Percentiles rank a stretch among this genome's conserved stretches.
Conservation (phyloP, 2,888 invertebrate genomes). For the Platypus cylindrus region DNA sequence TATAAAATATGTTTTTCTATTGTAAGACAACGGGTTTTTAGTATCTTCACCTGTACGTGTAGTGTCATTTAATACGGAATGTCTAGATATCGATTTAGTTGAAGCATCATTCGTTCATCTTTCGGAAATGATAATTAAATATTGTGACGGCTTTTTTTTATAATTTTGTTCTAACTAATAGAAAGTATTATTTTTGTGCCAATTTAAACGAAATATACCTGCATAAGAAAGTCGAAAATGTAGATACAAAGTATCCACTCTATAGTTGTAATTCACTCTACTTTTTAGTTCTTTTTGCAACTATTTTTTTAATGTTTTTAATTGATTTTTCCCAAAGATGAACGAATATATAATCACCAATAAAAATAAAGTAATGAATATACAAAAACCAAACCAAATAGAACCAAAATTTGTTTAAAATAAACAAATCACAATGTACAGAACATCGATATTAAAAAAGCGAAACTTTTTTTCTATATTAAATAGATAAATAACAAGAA, state of each 20-base stretch:
- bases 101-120: constrained; percentile 7
- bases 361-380: constrained; percentile 14
- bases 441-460: constrained; percentile 24
- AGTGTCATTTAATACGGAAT: too few relatives aligned
- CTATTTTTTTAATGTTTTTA: constrained; percentile 2
- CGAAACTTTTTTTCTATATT: constrained; percentile 20
- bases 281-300: too few relatives aligned
- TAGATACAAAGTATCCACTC: too few relatives aligned
- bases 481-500: constrained; percentile 13
- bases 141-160: too few relatives aligned
- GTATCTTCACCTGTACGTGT: too few relatives aligned
- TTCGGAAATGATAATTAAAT: constrained; percentile 5
- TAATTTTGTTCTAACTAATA: too few relatives aligned
- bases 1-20: constrained; percentile 8
- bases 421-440: constrained; percentile 22
- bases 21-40: too few relatives aligned
- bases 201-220: too few relatives aligned
- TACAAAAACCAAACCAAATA: neutral
- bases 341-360: constrained; percentile 6
- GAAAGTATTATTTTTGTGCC: constrained; percentile 7
- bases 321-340: constrained; percentile 7
- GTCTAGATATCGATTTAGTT: too few relatives aligned
- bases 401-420: constrained; percentile 3
- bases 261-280: too few relatives aligned
- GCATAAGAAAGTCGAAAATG: too few relatives aligned